Evolutionary conservation across 2,113 vertebrate genomes (phyloP).

Genomic region (Jacana jacana): DNA sequence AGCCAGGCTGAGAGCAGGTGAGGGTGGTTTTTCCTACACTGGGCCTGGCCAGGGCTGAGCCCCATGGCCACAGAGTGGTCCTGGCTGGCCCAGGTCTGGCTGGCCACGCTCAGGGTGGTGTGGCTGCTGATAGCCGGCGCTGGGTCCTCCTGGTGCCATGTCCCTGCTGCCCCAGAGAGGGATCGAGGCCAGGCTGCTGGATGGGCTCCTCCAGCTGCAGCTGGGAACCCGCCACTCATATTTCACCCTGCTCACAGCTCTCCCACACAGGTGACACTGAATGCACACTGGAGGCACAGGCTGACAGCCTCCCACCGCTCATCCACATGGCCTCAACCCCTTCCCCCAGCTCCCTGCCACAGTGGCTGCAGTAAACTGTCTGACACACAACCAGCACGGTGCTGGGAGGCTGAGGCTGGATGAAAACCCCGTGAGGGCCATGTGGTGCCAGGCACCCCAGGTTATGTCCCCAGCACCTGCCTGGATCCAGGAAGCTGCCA

Average conservation of each 20-base stretch:
- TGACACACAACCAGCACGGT: not conserved
- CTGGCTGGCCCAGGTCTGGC: fast-evolving
- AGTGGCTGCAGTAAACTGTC: not conserved
- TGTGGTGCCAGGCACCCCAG: fast-evolving
- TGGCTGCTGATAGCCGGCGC: fast-evolving
- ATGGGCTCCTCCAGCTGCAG: constrained; percentile 15
- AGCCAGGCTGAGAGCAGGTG: fast-evolving
- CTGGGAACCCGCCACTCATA: constrained; percentile 26
- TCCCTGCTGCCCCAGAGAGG: not conserved
- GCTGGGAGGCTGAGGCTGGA: not conserved
- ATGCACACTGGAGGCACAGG: constrained; percentile 15
- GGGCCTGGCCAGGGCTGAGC: not conserved
- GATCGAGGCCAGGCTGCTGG: not conserved
- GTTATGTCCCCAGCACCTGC: not conserved
- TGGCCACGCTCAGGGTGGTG: fast-evolving
- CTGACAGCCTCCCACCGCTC: not conserved
- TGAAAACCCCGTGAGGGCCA: not conserved
- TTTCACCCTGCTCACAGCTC: constrained; percentile 3
- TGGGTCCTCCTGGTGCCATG: not conserved
- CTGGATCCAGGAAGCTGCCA: not conserved
- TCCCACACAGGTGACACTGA: constrained; percentile 43
- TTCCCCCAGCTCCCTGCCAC: not conserved
- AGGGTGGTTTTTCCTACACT: not conserved
- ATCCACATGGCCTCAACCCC: not conserved
- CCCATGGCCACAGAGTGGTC: fast-evolving